Evolutionary conservation across 2,113 vertebrate species (phyloP), one percentile per base, ranked within the genome.

Genomic region (Eleginops maclovinus): DNA sequence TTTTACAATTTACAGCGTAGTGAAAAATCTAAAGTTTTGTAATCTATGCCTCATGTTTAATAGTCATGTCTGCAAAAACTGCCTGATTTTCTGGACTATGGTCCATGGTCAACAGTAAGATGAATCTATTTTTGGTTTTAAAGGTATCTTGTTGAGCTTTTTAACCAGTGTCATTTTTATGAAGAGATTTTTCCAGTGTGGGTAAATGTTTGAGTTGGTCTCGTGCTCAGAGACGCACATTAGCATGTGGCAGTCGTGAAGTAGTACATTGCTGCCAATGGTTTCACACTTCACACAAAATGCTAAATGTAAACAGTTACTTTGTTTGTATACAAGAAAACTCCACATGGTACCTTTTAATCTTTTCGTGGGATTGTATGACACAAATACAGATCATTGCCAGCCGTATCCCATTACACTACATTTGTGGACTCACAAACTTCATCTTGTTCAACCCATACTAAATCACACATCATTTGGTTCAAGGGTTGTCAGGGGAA

Each of bases 401-500:
- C 50, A 63, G 21, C 19, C 19, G 15, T 7, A 16, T 46, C 11
- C 36, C 12, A n/a, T 56, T 44, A 81, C 43, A 19, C 4, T 9
- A 47, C 22, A 40, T 59, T 26, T 17, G 60, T 17, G 24, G 11
- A 66, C 26, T 17, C 49, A 4, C 43, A 28, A 31, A 26, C 53
- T 68, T 81, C 13, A 22, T 40, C 4, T 58, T 66, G 11, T 75
- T 77, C 73, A 44, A 68, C 21, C 58, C 43, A 7, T 13, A 17
- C 4, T 74, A 60, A 76, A 73, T 79, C 43, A 22, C 19, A 62
- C 9, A n/a, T 73, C 9, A 50, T 66, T 67, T 65, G 43, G 15
- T 77, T 85, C 17, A 83, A 62, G 44, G 31, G 31, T 59, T 51
- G 46, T 71, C 49, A 3, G 26, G 72, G 72, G 53, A 64, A 47